Evolutionary conservation across 37 sponge, comb jelly and placozoan genomes (phyloP).

Genomic region (Halichondria panicea): DNA sequence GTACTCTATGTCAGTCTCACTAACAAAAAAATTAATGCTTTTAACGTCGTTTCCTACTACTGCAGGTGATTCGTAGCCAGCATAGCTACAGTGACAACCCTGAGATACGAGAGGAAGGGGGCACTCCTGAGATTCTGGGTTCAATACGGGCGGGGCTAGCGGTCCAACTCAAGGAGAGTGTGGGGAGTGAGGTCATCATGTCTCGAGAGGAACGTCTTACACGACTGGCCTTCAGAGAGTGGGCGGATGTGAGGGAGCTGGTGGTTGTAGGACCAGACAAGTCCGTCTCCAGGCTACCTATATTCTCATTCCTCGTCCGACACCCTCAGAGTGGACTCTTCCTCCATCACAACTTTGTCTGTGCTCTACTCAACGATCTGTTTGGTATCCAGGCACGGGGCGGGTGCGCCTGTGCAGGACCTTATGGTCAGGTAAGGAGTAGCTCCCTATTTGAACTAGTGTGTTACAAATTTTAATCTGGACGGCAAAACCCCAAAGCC

Average conservation of each 20-base stretch:
- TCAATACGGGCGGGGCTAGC: slow-evolving; percentile 85
- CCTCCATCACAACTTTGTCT: slow-evolving; percentile 89
- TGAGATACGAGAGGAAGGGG: slow-evolving; percentile 88
- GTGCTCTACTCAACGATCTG: slow-evolving; percentile 82
- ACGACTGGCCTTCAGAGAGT: slow-evolving; percentile 12
- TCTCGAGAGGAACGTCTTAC: slow-evolving; percentile 25
- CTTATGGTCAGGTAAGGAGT: slow-evolving; percentile 75
- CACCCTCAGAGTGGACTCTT: slow-evolving; percentile 58
- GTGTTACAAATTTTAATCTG: too few relatives aligned
- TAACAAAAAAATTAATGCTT: neutral
- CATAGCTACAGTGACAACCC: slow-evolving; percentile 67
- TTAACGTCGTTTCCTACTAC: neutral
- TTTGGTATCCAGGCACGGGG: slow-evolving; percentile 90
- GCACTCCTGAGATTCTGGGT: slow-evolving; percentile 85
- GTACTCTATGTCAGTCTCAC: too few relatives aligned
- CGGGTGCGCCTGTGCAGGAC: slow-evolving; percentile 91
- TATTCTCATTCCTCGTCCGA: slow-evolving; percentile 85
- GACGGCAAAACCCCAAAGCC: too few relatives aligned
- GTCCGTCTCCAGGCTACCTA: slow-evolving; percentile 59
- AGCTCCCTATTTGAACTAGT: neutral
- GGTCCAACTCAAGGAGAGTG: slow-evolving; percentile 73
- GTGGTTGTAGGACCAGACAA: slow-evolving; percentile 43
- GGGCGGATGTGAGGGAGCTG: slow-evolving; percentile 16
- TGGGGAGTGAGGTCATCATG: slow-evolving; percentile 44
- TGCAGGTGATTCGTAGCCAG: slow-evolving; percentile 32